phyloP scores from a whole-genome alignment of 2,113 vertebrate genomes.

The Stigmatopora nigra region DNA sequence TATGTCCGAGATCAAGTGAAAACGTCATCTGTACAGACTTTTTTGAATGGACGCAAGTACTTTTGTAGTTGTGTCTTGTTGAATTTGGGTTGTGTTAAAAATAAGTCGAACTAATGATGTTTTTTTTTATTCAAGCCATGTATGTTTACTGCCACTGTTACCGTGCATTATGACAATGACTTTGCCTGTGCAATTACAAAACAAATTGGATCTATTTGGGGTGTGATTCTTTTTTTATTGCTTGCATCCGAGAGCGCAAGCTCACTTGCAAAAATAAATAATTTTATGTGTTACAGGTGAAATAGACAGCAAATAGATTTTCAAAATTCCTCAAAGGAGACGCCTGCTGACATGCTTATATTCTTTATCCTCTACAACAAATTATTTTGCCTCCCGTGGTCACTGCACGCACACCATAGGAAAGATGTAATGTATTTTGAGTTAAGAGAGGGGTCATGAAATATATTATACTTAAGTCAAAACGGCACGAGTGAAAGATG shows the following conservation, averaged over 20 bases:
- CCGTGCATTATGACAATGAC: background rate
- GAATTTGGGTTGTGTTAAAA: background rate
- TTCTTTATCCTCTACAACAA: no score
- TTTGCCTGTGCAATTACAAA: no score
- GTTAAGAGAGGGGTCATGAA: background rate
- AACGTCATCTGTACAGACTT: background rate
- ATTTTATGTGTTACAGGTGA: background rate
- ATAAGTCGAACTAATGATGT: background rate
- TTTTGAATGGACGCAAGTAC: background rate
- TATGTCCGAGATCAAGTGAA: background rate
- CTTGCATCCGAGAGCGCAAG: background rate
- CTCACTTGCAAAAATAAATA: background rate
- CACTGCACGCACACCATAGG: no score
- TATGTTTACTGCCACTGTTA: background rate
- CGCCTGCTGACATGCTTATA: no score
- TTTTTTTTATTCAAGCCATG: background rate
- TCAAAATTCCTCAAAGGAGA: no score
- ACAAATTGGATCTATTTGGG: no score
- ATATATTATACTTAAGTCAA: background rate
- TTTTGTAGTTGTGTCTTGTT: background rate
- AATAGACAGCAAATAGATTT: no score
- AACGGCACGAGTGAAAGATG: background rate
- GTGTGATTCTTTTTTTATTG: background rate
- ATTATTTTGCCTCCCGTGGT: no score
- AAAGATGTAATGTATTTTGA: no score